phyloP scores from a whole-genome alignment of 2,797 vertebrate species.

The Etheostoma perlongum region DNA sequence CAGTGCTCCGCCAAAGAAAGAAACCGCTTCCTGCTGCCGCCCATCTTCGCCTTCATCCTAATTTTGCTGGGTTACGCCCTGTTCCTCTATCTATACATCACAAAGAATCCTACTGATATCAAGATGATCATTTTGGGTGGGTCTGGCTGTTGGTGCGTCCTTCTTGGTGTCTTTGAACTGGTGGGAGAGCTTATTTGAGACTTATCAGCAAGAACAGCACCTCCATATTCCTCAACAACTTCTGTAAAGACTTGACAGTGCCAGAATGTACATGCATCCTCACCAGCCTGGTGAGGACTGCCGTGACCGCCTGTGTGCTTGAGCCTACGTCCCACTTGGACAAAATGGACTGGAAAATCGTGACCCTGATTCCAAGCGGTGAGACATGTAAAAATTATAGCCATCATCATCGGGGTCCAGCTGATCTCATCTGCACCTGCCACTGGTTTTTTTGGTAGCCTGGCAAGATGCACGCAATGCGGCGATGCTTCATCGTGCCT shows the following conservation, averaged over 20 bases:
- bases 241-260: constrained; percentile 63
- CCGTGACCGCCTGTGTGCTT: constrained; percentile 71
- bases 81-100: constrained; percentile 60
- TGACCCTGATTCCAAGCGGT: constrained; percentile 37
- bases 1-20: constrained; percentile 49
- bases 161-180: constrained; percentile 79
- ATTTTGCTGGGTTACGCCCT: constrained; percentile 64
- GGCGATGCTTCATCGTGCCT: constrained; percentile 78
- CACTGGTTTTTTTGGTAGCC: constrained; percentile 79
- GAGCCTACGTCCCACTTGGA: constrained; percentile 68
- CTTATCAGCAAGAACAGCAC: constrained; percentile 47
- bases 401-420: constrained; percentile 73
- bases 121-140: constrained; percentile 46
- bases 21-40: constrained; percentile 47
- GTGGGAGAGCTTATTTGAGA: constrained; percentile 80
- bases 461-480: constrained; percentile 85
- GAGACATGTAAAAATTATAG: constrained; percentile 53
- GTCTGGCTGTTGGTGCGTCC: constrained; percentile 70
- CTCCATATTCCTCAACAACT: constrained; percentile 36
- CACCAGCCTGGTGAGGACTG: constrained; percentile 73
- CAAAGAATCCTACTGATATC: constrained; percentile 13
- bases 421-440: constrained; percentile 77
- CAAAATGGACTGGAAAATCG: constrained; percentile 61
- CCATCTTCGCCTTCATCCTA: constrained; percentile 56
- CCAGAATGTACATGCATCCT: constrained; percentile 73